These are phyloP conservation scores for Syritta pipiens DNA, from an alignment of 2,888 invertebrate species.

Conservation along the genomic window DNA sequence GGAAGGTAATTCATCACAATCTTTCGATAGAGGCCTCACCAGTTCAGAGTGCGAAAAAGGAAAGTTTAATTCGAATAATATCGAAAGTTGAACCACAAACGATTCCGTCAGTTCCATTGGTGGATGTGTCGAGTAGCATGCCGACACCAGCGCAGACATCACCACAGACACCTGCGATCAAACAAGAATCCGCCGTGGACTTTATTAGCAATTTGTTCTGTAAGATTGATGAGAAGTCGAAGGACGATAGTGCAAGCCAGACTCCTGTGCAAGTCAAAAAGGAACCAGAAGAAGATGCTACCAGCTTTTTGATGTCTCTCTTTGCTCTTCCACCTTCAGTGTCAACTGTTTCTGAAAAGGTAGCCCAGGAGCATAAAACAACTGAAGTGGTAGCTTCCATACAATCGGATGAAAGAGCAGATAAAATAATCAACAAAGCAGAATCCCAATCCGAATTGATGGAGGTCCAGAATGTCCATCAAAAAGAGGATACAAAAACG, in stretches of 20 bases:
- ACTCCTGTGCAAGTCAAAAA: not conserved
- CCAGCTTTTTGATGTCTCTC: constrained; percentile 38
- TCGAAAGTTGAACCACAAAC: not conserved
- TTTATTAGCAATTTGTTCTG: constrained; percentile 38
- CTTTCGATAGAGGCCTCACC: too few relatives aligned
- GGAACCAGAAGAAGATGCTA: constrained; percentile 29
- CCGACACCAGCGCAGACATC: not conserved
- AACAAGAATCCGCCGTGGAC: constrained; percentile 54
- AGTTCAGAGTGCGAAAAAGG: too few relatives aligned
- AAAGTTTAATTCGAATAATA: not conserved
- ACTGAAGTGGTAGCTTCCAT: too few relatives aligned
- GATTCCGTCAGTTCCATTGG: too few relatives aligned
- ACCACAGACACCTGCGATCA: not conserved
- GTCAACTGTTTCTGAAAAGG: too few relatives aligned
- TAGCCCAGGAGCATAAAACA: too few relatives aligned
- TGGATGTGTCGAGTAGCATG: not conserved
- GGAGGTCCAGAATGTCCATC: too few relatives aligned
- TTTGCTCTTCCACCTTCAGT: not conserved
- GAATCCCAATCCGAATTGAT: too few relatives aligned
- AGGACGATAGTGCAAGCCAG: not conserved
- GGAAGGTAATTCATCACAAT: not conserved
- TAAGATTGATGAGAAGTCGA: not conserved
- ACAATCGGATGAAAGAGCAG: too few relatives aligned
- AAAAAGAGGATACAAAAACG: too few relatives aligned
- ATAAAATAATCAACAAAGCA: too few relatives aligned